Evolutionary conservation across 2,113 vertebrate genomes (phyloP).

Genomic region (Sinosuthora webbiana): DNA sequence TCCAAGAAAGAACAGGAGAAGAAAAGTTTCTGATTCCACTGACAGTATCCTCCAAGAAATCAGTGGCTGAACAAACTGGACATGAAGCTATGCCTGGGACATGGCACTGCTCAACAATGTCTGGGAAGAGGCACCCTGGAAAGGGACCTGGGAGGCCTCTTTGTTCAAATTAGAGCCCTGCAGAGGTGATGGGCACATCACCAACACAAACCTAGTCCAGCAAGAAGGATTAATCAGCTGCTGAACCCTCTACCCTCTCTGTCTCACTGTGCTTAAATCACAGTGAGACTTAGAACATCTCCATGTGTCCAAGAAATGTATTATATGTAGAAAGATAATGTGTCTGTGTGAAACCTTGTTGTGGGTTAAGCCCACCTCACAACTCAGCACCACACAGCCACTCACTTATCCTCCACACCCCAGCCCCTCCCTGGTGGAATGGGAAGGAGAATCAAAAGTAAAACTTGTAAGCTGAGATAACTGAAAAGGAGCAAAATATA

Average conservation of each 20-base stretch:
- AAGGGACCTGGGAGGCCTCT: not conserved
- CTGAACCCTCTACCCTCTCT: not conserved
- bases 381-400: not conserved
- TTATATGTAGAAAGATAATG: not conserved
- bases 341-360: not conserved
- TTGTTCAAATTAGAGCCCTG: not conserved
- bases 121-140: not conserved
- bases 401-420: not conserved
- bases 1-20: not conserved
- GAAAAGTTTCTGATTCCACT: not conserved
- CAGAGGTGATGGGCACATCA: not conserved
- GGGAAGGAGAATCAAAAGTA: not conserved
- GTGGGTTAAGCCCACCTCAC: not conserved
- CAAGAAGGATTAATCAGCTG: not conserved
- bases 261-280: not conserved
- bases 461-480: not conserved
- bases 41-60: not conserved
- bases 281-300: not conserved
- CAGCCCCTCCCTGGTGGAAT: not conserved
- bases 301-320: not conserved
- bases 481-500: not conserved
- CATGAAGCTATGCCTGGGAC: not conserved
- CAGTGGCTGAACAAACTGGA: not conserved
- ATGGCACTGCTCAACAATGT: accelerated
- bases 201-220: not conserved